Evolutionary conservation across 2,113 vertebrate genomes (phyloP), one percentile per base, ranked within the genome.

Genomic region (Columba livia): DNA sequence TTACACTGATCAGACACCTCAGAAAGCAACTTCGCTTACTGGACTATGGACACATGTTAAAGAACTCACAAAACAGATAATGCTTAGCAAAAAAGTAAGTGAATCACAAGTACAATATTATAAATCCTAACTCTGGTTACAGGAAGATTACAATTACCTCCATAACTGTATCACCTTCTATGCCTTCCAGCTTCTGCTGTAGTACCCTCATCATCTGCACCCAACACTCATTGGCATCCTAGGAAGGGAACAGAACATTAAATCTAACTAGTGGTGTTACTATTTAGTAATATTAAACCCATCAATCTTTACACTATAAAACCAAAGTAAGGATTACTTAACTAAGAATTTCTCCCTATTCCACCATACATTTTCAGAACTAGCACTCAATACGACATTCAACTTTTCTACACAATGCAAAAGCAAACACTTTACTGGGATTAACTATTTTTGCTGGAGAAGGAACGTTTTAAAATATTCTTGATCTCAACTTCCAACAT

Each of bases 141-240:
- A 95, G 34, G 60, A 47, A 86, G 72, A 80, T 62, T 91, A 82
- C 47, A 87, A 62, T 97, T 97, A 99, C 99, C 98, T 99, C 99
- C 98, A 99, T 99, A 83, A 98, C 96, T 73, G 98, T 96, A 94
- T 99, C 99, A 54, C 97, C 96, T 94, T 99, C 99, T 90, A 99
- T 95, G 77, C 99, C 97, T 97, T 99, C 99, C 95, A 99, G 89
- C 80, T 99, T 99, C 97, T 99, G 99, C 96, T 99, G 99, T 62
- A 99, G 98, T 29, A 99, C 99, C 82, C 99, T 98, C 99, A 99
- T 99, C 97, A 99, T 98, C 97, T 99, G 98, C 93, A 99, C 96
- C 99, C 99, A 99, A 97, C 99, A 99, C 93, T 99, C 99, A 61
- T 99, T 99, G 75, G 99, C 99, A 98, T 99, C 99, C 99, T 99